A percentile compares a stretch with the other conserved stretches of the same genome.
phyloP scores from a whole-genome alignment of 2,797 vertebrate species.

The Pangasius mekongensis region DNA sequence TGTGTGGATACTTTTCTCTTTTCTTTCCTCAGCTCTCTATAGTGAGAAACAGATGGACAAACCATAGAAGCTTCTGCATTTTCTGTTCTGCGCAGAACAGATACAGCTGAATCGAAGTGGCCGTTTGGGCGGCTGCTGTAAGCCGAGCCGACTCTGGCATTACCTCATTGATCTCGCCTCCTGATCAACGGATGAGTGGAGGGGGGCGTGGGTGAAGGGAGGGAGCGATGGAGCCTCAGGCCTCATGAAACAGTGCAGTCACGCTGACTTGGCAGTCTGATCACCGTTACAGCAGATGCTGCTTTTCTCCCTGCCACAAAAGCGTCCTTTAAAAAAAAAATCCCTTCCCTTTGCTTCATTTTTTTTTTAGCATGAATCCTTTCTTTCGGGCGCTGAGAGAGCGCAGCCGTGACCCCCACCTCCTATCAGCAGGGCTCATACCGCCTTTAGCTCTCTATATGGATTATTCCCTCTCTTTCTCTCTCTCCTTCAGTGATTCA shows the following conservation, averaged over 20 bases:
- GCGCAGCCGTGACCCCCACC: conserved; percentile 57
- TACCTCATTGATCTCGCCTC: conserved; percentile 66
- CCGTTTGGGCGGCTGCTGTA: conserved; percentile 49
- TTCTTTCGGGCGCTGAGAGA: conserved; percentile 45
- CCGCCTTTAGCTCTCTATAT: conserved; percentile 46
- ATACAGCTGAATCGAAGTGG: conserved; percentile 44
- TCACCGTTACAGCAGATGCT: conserved; percentile 69
- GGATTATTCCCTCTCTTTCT: conserved; percentile 42
- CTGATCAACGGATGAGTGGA: conserved; percentile 28
- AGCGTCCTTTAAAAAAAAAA: conserved; percentile 11
- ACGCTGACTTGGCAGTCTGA: conserved; percentile 64
- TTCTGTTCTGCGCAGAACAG: conserved; percentile 4
- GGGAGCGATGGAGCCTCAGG: conserved; percentile 32
- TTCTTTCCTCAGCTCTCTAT: neutral
- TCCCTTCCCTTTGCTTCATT: conserved; percentile 48
- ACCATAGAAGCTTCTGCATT: neutral
- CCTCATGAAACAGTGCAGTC: conserved; percentile 53
- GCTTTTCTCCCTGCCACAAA: conserved; percentile 58
- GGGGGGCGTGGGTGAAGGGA: neutral
- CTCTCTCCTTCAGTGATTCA: conserved; percentile 59
- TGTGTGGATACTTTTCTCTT: neutral
- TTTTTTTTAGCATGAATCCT: conserved; percentile 58
- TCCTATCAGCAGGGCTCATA: conserved; percentile 50
- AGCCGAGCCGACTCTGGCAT: conserved; percentile 60
- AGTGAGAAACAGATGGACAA: neutral